Conservation (phyloP, 2,888 invertebrate genomes). For the Drosophila helvetica region DNA sequence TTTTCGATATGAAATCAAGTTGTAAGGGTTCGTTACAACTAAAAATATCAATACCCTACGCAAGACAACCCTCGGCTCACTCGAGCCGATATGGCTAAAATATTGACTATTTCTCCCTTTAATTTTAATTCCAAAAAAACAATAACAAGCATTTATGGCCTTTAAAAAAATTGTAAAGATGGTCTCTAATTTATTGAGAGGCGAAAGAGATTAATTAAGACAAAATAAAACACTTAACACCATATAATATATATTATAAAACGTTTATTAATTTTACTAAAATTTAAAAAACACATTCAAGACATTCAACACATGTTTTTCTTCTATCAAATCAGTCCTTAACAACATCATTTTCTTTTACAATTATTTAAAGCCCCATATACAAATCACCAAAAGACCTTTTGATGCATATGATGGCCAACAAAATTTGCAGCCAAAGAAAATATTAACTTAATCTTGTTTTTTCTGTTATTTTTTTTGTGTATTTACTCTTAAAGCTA, state of each 20-base stretch:
- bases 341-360: constrained; percentile 4
- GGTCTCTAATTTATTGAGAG: too few species aligned
- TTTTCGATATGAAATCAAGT: not conserved
- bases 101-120: too few species aligned
- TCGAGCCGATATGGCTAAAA: too few species aligned
- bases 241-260: not conserved
- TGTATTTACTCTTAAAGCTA: constrained; percentile 46
- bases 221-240: too few species aligned
- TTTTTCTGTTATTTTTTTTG: constrained; percentile 15
- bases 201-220: too few species aligned
- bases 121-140: too few species aligned
- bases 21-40: not conserved
- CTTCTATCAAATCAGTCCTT: not conserved
- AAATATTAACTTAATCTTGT: constrained; percentile 4
- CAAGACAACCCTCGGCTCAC: too few species aligned
- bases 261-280: constrained; percentile 5
- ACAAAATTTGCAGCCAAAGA: not conserved
- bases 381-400: constrained; percentile 5
- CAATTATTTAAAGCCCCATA: constrained; percentile 3
- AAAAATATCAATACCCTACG: not conserved
- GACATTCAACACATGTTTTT: not conserved
- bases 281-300: too few species aligned
- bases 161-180: too few species aligned
- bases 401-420: constrained; percentile 28
- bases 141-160: too few species aligned